Conservation (phyloP, 2,797 vertebrate species). For the Danio choprae region DNA sequence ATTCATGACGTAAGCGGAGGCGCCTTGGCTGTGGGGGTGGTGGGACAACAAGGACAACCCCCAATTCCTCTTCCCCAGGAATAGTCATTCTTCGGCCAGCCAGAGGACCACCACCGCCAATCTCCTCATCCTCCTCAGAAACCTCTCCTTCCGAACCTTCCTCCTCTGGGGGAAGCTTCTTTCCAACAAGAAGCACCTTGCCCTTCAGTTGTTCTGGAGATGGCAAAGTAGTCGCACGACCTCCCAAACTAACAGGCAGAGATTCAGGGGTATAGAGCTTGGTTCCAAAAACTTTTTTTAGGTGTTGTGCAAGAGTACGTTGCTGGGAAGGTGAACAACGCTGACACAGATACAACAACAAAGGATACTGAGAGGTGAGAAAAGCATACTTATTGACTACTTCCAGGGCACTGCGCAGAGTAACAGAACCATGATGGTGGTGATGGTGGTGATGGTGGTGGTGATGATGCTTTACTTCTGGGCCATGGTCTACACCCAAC, state of each 20-base stretch:
- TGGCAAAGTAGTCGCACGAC: conserved; percentile 81
- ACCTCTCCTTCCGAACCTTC: conserved; percentile 91
- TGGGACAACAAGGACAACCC: conserved; percentile 81
- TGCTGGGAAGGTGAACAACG: conserved; percentile 91
- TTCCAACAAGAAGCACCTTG: conserved; percentile 90
- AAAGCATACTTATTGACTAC: conserved; percentile 94
- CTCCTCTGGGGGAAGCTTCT: conserved; percentile 84
- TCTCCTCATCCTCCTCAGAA: conserved; percentile 96
- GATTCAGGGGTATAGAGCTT: conserved; percentile 88
- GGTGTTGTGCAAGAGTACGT: conserved; percentile 86
- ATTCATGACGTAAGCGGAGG: conserved; percentile 81
- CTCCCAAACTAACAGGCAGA: conserved; percentile 73
- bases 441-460: conserved; percentile 76
- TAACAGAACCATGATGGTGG: conserved; percentile 77
- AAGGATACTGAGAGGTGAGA: conserved; percentile 90
- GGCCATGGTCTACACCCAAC: conserved; percentile 88
- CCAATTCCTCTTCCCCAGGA: conserved; percentile 82
- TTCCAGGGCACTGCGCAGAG: conserved; percentile 89
- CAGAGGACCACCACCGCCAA: conserved; percentile 79
- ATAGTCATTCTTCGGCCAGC: conserved; percentile 82
- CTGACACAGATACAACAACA: conserved; percentile 93
- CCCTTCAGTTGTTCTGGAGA: conserved; percentile 93
- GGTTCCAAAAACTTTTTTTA: conserved; percentile 87
- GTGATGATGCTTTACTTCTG: conserved; percentile 76
- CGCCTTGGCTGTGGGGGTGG: conserved; percentile 87